Evolutionary conservation across 2,888 invertebrate genomes (phyloP).

Genomic region (Ferrisia virgata): DNA sequence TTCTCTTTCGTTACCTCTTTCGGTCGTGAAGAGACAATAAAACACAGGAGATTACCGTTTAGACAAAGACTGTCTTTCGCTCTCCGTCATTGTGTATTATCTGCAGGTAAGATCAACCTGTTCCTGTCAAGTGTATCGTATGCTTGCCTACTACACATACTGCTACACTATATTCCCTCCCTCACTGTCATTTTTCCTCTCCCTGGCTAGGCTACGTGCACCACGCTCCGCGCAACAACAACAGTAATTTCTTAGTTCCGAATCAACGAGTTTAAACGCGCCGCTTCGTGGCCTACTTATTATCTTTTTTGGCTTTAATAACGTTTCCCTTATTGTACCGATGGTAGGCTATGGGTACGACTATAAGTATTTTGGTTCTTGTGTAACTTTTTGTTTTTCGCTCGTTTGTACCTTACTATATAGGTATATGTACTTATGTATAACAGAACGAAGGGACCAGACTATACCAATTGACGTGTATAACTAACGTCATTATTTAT

Average conservation of each 20-base stretch:
- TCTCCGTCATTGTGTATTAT: constrained; percentile 15
- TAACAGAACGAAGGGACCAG: background rate
- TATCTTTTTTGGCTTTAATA: background rate
- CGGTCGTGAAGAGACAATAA: constrained; percentile 13
- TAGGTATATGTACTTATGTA: no score
- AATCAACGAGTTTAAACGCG: constrained; percentile 39
- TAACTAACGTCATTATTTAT: constrained; percentile 43
- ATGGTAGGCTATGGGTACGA: background rate
- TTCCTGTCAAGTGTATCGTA: constrained; percentile 38
- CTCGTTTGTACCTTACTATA: no score
- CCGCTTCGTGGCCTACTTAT: constrained; percentile 19
- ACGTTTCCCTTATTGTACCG: background rate
- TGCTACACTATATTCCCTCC: background rate
- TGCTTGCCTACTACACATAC: background rate
- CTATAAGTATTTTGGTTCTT: background rate
- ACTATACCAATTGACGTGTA: constrained; percentile 10
- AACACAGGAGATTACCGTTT: constrained; percentile 45
- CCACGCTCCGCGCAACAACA: background rate
- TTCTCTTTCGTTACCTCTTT: background rate
- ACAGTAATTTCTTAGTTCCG: constrained; percentile 42
- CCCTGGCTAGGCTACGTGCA: background rate
- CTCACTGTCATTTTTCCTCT: background rate
- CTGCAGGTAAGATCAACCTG: constrained; percentile 45
- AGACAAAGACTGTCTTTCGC: constrained; percentile 5
- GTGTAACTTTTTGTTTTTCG: no score